Conservation (phyloP, 2,888 invertebrate species). For the Sussaba pulchella region DNA sequence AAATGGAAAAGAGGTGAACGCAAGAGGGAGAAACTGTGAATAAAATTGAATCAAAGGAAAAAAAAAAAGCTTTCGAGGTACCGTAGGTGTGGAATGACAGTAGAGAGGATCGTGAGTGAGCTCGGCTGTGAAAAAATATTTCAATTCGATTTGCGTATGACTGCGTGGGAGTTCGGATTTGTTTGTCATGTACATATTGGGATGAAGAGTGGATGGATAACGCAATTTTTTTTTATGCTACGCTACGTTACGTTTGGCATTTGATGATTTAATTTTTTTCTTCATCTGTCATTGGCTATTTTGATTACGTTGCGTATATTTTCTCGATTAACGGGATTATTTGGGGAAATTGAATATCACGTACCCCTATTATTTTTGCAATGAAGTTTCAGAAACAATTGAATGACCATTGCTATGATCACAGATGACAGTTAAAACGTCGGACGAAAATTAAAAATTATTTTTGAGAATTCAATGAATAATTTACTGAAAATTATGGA, state of each 20-base stretch:
- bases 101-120: background rate
- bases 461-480: too few species aligned
- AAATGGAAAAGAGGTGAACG: conserved; percentile 14
- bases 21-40: conserved; percentile 49
- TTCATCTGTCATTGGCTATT: background rate
- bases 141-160: background rate
- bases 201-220: background rate
- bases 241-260: background rate
- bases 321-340: background rate
- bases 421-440: too few species aligned
- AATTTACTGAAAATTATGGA: too few species aligned
- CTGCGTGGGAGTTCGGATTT: background rate
- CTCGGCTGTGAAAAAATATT: background rate
- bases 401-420: too few species aligned
- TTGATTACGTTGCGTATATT: too few species aligned
- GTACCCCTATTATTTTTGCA: too few species aligned
- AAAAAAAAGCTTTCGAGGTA: background rate
- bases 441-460: too few species aligned
- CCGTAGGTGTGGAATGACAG: background rate
- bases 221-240: too few species aligned
- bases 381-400: too few species aligned
- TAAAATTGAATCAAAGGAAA: conserved; percentile 39
- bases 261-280: background rate
- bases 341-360: background rate
- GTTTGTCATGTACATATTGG: background rate